Conservation (phyloP, 2,888 invertebrate species). For the Lithophane ornitopus region DNA sequence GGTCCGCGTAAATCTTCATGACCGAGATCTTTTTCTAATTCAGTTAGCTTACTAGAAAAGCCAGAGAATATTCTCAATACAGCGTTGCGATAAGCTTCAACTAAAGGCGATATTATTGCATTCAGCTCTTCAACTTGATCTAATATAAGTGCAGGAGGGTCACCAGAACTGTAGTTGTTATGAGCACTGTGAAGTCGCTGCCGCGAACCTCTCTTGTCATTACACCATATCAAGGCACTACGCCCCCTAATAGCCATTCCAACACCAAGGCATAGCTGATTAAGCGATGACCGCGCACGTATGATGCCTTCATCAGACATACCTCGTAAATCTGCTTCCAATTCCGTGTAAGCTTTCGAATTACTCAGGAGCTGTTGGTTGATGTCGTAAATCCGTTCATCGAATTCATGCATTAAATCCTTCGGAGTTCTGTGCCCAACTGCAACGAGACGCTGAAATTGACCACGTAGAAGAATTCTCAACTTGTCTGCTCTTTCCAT, state of each 20-base stretch:
- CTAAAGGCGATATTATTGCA: slow-evolving; percentile 71
- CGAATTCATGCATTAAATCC: slow-evolving; percentile 82
- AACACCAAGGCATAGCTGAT: slow-evolving; percentile 77
- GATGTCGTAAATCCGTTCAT: slow-evolving; percentile 80
- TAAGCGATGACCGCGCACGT: slow-evolving; percentile 74
- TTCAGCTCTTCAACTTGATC: slow-evolving; percentile 71
- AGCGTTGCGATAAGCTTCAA: slow-evolving; percentile 77
- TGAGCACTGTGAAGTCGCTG: slow-evolving; percentile 65
- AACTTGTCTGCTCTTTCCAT: slow-evolving; percentile 79
- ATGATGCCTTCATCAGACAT: slow-evolving; percentile 75
- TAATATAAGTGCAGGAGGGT: slow-evolving; percentile 60
- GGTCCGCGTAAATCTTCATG: slow-evolving; percentile 53
- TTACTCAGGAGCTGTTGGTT: slow-evolving; percentile 86
- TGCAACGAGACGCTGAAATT: slow-evolving; percentile 78
- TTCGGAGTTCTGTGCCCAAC: slow-evolving; percentile 78
- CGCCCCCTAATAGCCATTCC: slow-evolving; percentile 60
- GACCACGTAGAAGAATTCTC: slow-evolving; percentile 74
- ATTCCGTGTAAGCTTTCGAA: slow-evolving; percentile 77
- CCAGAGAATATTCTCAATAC: slow-evolving; percentile 73
- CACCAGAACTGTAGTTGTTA: slow-evolving; percentile 26
- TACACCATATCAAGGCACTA: slow-evolving; percentile 68
- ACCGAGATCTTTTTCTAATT: slow-evolving; percentile 73
- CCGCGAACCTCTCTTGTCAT: slow-evolving; percentile 53
- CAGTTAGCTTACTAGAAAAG: slow-evolving; percentile 73
- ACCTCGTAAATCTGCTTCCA: slow-evolving; percentile 77